Evolutionary conservation across 2,888 invertebrate species (phyloP).

Genomic region (Ornithoptera priamus): DNA sequence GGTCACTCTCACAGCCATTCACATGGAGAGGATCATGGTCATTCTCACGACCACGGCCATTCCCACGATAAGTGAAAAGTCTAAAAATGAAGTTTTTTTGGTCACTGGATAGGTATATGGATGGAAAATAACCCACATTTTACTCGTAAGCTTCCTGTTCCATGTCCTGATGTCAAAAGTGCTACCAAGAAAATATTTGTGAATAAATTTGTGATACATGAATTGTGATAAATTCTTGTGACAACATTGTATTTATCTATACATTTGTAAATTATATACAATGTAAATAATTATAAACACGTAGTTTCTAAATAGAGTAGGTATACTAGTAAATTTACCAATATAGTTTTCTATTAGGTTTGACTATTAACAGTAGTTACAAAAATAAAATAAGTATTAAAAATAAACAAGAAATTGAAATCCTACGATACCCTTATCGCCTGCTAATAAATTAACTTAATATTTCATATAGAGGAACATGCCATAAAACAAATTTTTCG

Average conservation of each 20-base stretch:
- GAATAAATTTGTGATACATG: slow-evolving; percentile 16
- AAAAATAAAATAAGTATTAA: not conserved
- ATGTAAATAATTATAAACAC: not conserved
- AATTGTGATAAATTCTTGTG: slow-evolving; percentile 12
- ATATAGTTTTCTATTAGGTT: not conserved
- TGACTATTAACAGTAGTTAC: not conserved
- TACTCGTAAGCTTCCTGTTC: not conserved
- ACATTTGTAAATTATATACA: slow-evolving; percentile 9
- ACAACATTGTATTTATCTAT: slow-evolving; percentile 6
- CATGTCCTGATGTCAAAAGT: not conserved
- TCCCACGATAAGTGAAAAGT: slow-evolving; percentile 31
- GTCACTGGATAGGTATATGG: not conserved
- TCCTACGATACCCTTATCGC: not conserved
- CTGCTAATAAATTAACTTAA: not conserved
- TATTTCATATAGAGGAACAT: too few species aligned
- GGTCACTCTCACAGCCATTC: slow-evolving; percentile 60
- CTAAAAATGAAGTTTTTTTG: not conserved
- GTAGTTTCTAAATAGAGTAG: not conserved
- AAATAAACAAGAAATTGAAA: not conserved
- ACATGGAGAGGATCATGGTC: slow-evolving; percentile 44
- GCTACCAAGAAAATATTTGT: not conserved
- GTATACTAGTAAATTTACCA: not conserved
- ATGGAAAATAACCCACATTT: not conserved
- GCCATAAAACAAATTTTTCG: too few species aligned
- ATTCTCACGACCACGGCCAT: slow-evolving; percentile 44